phyloP scores from a whole-genome alignment of 2,113 vertebrate genomes.

The Aspiorhynchus laticeps region DNA sequence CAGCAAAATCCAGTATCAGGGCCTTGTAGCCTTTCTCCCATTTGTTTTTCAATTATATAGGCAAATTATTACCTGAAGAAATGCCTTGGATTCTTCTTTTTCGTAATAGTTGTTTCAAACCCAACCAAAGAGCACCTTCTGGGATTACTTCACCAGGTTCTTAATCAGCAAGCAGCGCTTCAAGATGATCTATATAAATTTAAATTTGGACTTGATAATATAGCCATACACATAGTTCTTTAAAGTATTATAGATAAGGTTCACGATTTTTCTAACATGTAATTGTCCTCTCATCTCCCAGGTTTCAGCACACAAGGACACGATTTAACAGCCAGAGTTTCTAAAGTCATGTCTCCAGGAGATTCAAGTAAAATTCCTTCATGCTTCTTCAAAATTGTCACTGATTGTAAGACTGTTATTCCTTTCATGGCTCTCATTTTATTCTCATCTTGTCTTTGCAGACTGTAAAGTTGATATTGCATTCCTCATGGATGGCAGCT shows the following conservation, averaged over 20 bases:
- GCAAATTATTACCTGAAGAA: neutral
- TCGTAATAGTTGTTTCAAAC: no score
- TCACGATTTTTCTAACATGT: neutral
- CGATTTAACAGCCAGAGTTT: conserved; percentile 74
- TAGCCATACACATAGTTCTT: neutral
- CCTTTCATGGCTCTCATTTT: neutral
- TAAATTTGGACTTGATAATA: neutral
- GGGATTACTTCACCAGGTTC: no score
- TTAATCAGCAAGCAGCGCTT: no score
- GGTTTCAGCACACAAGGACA: conserved; percentile 79
- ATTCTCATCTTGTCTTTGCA: conserved; percentile 60
- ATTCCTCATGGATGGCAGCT: conserved; percentile 94
- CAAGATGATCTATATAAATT: neutral
- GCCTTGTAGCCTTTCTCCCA: neutral
- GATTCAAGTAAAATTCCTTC: conserved; percentile 84
- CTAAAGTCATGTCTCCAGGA: conserved; percentile 80
- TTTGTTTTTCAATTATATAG: neutral
- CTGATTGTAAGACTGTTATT: neutral
- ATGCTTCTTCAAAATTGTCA: neutral
- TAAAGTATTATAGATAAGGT: neutral
- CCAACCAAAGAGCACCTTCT: no score
- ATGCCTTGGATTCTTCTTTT: no score
- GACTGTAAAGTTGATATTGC: conserved; percentile 92
- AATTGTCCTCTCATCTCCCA: conserved; percentile 61
- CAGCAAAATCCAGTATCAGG: neutral